These are phyloP conservation scores for Drosophila formosana DNA, from an alignment of 2,888 invertebrate genomes.

Conservation along the genomic window DNA sequence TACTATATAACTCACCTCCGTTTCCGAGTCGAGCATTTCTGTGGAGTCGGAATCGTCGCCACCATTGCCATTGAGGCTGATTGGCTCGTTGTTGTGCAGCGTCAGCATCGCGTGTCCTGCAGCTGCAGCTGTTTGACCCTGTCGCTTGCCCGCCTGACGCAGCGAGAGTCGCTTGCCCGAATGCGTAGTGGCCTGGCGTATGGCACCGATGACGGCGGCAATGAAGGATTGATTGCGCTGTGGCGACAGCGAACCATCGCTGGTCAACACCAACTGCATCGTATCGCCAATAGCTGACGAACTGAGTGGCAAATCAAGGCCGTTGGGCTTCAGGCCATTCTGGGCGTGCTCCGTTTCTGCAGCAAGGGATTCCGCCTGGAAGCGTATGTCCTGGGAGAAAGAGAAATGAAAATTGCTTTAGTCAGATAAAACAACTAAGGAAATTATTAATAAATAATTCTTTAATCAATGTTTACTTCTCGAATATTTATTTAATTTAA, in stretches of 20 bases:
- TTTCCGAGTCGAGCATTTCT: slow-evolving; percentile 92
- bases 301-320: slow-evolving; percentile 67
- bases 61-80: slow-evolving; percentile 51
- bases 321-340: slow-evolving; percentile 85
- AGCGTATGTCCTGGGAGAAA: slow-evolving; percentile 88
- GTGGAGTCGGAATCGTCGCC: slow-evolving; percentile 90
- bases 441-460: no score
- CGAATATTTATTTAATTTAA: no score
- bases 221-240: slow-evolving; percentile 89
- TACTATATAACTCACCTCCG: slow-evolving; percentile 86
- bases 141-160: slow-evolving; percentile 76
- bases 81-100: slow-evolving; percentile 36
- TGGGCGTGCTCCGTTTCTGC: slow-evolving; percentile 90
- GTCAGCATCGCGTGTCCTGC: slow-evolving; percentile 16
- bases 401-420: not conserved
- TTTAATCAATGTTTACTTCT: no score
- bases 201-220: slow-evolving; percentile 90
- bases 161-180: slow-evolving; percentile 83
- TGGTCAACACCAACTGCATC: slow-evolving; percentile 71
- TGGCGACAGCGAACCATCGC: slow-evolving; percentile 86
- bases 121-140: slow-evolving; percentile 53
- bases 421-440: no score
- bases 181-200: slow-evolving; percentile 86
- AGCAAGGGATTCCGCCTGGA: slow-evolving; percentile 90
- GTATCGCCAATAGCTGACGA: slow-evolving; percentile 46